Conservation (phyloP, 2,113 vertebrate genomes). For the Cephalopterus ornatus region DNA sequence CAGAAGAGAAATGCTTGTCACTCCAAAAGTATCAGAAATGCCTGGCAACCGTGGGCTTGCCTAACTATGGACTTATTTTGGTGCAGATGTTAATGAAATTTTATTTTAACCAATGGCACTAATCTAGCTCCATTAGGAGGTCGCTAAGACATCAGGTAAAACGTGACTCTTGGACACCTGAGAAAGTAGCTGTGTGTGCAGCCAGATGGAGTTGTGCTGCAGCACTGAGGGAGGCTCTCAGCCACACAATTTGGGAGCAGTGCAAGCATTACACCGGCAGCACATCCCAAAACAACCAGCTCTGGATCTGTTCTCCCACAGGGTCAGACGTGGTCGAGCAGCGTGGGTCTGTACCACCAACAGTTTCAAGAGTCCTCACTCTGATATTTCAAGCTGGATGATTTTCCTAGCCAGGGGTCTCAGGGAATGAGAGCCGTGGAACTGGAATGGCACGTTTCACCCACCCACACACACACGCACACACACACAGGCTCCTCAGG, state of each 20-base stretch:
- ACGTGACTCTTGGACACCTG: background rate
- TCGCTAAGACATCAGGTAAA: background rate
- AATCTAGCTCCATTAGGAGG: background rate
- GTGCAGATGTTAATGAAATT: background rate
- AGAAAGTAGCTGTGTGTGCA: background rate
- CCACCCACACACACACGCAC: background rate
- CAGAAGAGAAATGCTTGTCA: background rate
- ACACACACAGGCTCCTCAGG: accelerated
- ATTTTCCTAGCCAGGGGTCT: constrained; percentile 50
- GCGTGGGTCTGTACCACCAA: accelerated
- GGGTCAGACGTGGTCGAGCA: background rate
- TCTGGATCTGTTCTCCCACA: background rate
- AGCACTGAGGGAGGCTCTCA: background rate
- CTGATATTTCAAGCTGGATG: background rate
- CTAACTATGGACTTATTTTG: background rate
- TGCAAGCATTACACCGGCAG: background rate
- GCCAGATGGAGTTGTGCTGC: background rate
- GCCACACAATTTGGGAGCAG: background rate
- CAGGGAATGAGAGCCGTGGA: background rate
- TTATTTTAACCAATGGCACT: background rate
- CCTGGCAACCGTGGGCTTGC: background rate
- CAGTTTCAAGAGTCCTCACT: background rate
- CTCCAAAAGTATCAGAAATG: background rate
- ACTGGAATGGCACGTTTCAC: constrained; percentile 28
- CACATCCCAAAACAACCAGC: accelerated